Percentiles rank a stretch among this genome's conserved stretches.
phyloP scores from a whole-genome alignment of 1,140 invertebrate genomes.

The Listronotus oregonensis region DNA sequence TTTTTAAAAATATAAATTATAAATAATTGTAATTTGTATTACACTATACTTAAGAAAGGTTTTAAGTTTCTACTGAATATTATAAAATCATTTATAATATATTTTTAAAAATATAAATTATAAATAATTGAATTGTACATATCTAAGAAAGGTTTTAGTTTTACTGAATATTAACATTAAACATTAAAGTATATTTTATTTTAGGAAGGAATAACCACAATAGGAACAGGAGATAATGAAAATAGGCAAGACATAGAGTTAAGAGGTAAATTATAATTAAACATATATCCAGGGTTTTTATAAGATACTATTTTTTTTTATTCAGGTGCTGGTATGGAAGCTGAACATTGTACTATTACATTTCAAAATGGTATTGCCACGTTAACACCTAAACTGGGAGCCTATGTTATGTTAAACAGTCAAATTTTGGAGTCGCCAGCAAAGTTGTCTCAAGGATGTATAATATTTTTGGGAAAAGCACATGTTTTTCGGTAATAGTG shows the following conservation, averaged over 20 bases:
- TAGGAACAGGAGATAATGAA: constrained; percentile 75
- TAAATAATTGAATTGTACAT: no score
- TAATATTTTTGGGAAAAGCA: constrained; percentile 81
- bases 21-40: no score
- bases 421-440: constrained; percentile 74
- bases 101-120: no score
- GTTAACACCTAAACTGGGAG: constrained; percentile 69
- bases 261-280: constrained; percentile 54
- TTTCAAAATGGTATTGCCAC: constrained; percentile 76
- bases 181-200: background rate
- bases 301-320: background rate
- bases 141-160: no score
- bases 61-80: no score
- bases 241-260: constrained; percentile 75
- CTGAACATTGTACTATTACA: constrained; percentile 82
- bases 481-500: constrained; percentile 87
- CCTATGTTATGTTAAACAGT: constrained; percentile 86
- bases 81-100: no score
- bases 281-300: background rate
- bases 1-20: no score
- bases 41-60: no score
- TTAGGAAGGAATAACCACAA: constrained; percentile 73
- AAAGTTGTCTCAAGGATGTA: constrained; percentile 74
- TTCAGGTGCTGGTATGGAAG: constrained; percentile 72
- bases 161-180: no score